Evolutionary conservation across 2,888 invertebrate species (phyloP), one percentile per base, ranked within the genome.

Genomic region (Dicyrtomina minuta): DNA sequence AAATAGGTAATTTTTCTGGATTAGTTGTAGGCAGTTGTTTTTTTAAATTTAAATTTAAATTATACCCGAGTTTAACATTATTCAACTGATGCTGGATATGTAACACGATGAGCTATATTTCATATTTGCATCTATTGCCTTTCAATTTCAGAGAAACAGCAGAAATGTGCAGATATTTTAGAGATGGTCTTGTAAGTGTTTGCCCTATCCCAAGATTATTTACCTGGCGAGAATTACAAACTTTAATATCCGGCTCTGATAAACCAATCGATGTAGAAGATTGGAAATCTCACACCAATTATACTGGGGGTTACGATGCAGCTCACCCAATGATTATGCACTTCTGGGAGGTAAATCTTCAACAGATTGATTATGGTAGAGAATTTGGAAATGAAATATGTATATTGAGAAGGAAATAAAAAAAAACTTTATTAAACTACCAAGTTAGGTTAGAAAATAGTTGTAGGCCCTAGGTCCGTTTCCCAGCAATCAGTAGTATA

Each of bases 201-300:
- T 88, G 99, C 65, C 91, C 92, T 59, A 85, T 93, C 22, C 84
- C 99, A 75, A 89, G 92, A 69, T 91, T 99, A 88, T 99, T 99
- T 84, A 91, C 90, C 79, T 88, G 94, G 79, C 90, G 92, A 75
- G 99, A 99, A 83, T 84, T 99, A 70, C 96, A 98, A 82, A 90
- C 94, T 68, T 86, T 99, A n/a, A 92, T 99, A 73, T 96, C 97
- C 0, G 98, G 98, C 0, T 94, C 96, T 0, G 92, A 91, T 79
- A 91, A 92, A 75, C 93, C 96, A 61, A 92, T 99, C 44, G 96
- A 99, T 82, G 84, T 98, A 55, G 88, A 89, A 20, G 98, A 99
- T 82, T 84, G 98, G 72, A 88, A 88, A 80, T 84, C 85, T 49
- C 88, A 96, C 81, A 94, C 96, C n/a, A 89, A 89, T 79, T 98